A percentile compares a stretch with the other conserved stretches of the same genome.
Evolutionary conservation across 2,888 invertebrate species (phyloP).

Genomic region (Macaria liturata): DNA sequence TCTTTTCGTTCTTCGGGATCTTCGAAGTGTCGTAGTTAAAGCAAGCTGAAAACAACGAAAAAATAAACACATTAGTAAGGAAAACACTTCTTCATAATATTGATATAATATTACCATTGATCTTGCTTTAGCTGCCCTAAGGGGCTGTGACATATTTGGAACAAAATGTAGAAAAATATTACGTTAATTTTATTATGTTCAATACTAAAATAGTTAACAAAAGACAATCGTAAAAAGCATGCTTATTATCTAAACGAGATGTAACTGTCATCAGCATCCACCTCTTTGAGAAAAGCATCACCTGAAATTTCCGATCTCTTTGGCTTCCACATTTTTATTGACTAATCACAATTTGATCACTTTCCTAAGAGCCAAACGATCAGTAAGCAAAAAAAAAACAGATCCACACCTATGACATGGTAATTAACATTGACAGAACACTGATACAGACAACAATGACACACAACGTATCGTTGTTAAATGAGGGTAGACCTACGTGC

Average conservation of each 20-base stretch:
- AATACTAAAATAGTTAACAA: too few relatives aligned
- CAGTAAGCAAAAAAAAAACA: neutral
- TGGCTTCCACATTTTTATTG: constrained; percentile 5
- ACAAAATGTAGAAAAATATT: too few relatives aligned
- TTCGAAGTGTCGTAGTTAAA: constrained; percentile 70
- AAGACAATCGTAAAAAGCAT: too few relatives aligned
- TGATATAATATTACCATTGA: too few relatives aligned
- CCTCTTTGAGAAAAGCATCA: neutral
- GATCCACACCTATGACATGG: neutral
- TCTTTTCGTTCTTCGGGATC: constrained; percentile 45
- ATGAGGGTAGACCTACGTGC: constrained; percentile 5
- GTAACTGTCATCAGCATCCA: too few relatives aligned
- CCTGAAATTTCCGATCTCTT: constrained; percentile 11
- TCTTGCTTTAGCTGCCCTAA: too few relatives aligned
- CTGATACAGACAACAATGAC: constrained; percentile 1
- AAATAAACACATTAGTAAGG: too few relatives aligned
- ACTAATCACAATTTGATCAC: neutral
- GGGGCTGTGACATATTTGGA: too few relatives aligned
- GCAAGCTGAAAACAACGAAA: constrained; percentile 67
- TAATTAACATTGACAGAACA: constrained; percentile 3
- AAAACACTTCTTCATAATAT: too few relatives aligned
- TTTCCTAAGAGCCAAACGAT: neutral
- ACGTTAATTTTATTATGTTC: too few relatives aligned
- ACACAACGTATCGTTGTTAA: constrained; percentile 1
- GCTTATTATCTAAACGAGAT: too few relatives aligned